These are phyloP conservation scores for human (Homo sapiens) DNA, from an alignment of 2,113 vertebrate genomes.

Conservation along the genomic window GRCh38 chr3:167460501-167461000, in stretches of 20 bases:
- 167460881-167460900: not conserved
- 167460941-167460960: not conserved
- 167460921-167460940: not conserved
- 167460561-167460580: not conserved
- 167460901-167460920: not conserved
- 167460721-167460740: not conserved
- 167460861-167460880: not conserved
- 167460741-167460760: not conserved
- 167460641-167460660: not conserved
- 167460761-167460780: not conserved
- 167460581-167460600: not conserved
- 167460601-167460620: not conserved
- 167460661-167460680: not conserved
- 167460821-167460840: not conserved
- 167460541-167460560: not conserved
- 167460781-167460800: not conserved
- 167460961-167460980: not conserved
- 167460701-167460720: not conserved
- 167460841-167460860: not conserved
- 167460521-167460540: not conserved
- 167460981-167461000: not conserved
- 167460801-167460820: not conserved
- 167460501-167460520: conserved; percentile 29
- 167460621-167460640: not conserved
- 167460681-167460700: not conserved